phyloP scores from a whole-genome alignment of 1,140 invertebrate species.

The Papilio aristodemus region DNA sequence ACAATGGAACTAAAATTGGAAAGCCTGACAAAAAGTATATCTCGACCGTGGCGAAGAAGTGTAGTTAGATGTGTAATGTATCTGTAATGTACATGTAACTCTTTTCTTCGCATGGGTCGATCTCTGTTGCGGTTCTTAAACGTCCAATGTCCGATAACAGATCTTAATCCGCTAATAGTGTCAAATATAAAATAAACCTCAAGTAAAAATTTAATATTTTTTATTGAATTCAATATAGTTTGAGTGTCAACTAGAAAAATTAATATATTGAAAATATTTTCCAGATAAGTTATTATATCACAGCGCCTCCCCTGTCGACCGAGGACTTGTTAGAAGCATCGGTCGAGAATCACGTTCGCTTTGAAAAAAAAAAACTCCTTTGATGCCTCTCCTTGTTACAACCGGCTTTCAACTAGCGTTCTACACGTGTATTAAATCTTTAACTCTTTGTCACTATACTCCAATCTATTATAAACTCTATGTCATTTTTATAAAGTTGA shows the following conservation, averaged over 20 bases:
- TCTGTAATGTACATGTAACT: no score
- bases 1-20: no score
- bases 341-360: constrained; percentile 55
- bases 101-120: no score
- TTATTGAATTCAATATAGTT: constrained; percentile 28
- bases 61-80: no score
- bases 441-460: constrained; percentile 44
- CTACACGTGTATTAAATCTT: constrained; percentile 48
- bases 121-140: no score
- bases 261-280: constrained; percentile 40
- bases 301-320: constrained; percentile 38
- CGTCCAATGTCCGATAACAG: no score
- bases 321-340: constrained; percentile 52
- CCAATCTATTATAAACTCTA: constrained; percentile 32
- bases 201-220: background rate
- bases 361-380: constrained; percentile 53
- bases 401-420: constrained; percentile 48
- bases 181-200: background rate
- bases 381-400: constrained; percentile 52
- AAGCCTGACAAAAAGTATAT: no score
- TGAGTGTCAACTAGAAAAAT: constrained; percentile 31
- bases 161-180: no score
- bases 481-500: constrained; percentile 19
- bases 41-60: no score
- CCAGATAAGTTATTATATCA: constrained; percentile 35